phyloP scores from a whole-genome alignment of 2,797 vertebrate genomes.

The Varecia variegata region DNA sequence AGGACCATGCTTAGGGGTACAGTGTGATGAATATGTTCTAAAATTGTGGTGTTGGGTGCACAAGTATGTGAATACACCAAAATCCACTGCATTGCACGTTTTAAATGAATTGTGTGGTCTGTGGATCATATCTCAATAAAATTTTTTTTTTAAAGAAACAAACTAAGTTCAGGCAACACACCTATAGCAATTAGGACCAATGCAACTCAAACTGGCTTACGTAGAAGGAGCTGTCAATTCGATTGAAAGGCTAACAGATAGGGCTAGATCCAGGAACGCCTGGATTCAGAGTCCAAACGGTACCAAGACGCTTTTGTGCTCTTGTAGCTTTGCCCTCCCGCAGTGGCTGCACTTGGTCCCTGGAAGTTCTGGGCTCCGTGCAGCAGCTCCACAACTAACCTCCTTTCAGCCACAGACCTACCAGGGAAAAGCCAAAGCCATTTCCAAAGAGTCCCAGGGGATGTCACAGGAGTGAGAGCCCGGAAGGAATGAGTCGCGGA shows the following conservation, averaged over 20 bases:
- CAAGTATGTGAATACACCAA: background rate
- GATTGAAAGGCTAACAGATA: background rate
- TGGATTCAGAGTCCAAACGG: background rate
- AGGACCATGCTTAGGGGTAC: background rate
- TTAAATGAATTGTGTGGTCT: background rate
- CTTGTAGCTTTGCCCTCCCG: background rate
- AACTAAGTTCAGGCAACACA: background rate
- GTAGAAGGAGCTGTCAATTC: background rate
- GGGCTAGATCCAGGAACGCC: background rate
- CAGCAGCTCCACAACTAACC: background rate
- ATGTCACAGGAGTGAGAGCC: background rate
- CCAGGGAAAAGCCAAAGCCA: too few relatives aligned
- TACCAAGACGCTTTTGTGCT: rapidly evolving
- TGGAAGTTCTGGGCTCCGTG: background rate
- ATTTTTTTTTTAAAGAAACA: background rate
- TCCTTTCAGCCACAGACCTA: background rate
- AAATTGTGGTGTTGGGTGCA: background rate
- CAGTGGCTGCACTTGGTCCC: background rate
- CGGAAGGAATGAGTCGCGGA: background rate
- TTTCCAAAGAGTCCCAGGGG: background rate
- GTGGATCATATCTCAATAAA: background rate
- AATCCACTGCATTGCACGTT: too few relatives aligned
- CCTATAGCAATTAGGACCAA: background rate
- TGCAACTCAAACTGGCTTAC: background rate
- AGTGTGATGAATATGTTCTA: background rate